Evolutionary conservation across 2,113 vertebrate species (phyloP), one percentile per base, ranked within the genome.

Genomic region (Oophaga pumilio): DNA sequence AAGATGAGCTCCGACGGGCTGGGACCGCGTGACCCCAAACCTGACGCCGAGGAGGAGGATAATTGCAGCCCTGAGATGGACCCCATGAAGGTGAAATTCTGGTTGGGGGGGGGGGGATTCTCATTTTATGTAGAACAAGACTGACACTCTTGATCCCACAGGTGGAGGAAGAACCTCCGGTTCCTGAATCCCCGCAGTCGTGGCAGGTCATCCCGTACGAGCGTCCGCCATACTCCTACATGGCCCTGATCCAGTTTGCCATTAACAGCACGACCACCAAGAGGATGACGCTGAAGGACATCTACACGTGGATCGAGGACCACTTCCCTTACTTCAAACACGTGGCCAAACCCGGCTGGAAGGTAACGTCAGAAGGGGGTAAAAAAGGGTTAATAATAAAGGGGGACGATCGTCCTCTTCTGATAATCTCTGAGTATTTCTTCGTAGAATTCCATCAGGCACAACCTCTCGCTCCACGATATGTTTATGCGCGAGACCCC

Each of bases 181-280:
- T 74, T 15, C 13, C 49, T 6, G 66, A 68, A 76, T 15, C 86
- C 0, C 76, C 89, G 0, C 0, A 89, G 0, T 88, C 91, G 9
- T 92, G 91, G 88, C 95, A 92, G 33, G 92, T 94, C 24, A 92
- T 94, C 0, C 7, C 90, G 59, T 94, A 93, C 0, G 95, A 98
- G 90, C 93, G 97, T 87, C 98, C 98, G 0, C 98, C 98, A 0
- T 99, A 98, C 89, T 99, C 98, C 84, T 99, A 99, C 91, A 99
- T 99, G 97, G 97, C 96, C 87, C 97, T 99, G 96, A 99, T 99
- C 90, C 98, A 99, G 86, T 99, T 99, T 82, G 98, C 98, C 6
- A 99, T 99, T 92, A 99, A 99, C 92, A 99, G 98, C 89, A 96
- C 94, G 0, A 94, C 94, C 80, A 94, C 91, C 90, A 95, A 95